These are phyloP conservation scores for Pinna nobilis DNA, from an alignment of 1,140 invertebrate species.

Conservation along the genomic window DNA sequence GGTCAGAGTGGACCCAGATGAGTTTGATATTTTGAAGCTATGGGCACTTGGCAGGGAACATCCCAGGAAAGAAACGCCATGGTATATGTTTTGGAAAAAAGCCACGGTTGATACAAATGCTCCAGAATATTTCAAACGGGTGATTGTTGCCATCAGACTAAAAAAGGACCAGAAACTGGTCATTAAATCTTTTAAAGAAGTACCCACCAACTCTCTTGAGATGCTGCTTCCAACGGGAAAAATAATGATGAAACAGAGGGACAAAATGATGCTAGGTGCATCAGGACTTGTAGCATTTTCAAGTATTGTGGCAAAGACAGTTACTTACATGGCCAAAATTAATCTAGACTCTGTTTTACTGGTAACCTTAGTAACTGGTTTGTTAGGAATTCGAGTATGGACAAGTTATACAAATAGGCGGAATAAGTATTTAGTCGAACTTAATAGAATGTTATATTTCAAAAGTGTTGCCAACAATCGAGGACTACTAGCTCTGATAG, in stretches of 20 bases:
- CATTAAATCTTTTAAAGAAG: conserved; percentile 72
- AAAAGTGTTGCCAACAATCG: conserved; percentile 73
- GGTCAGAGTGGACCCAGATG: conserved; percentile 65
- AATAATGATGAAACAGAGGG: conserved; percentile 60
- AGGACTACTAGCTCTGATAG: conserved; percentile 66
- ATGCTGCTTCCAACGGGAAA: conserved; percentile 71
- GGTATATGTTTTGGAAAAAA: conserved; percentile 46
- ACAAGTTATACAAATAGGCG: conserved; percentile 60
- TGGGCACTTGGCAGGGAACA: conserved; percentile 70
- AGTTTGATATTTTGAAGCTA: conserved; percentile 70
- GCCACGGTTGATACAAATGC: conserved; percentile 24
- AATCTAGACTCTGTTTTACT: conserved; percentile 5
- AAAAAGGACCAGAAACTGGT: conserved; percentile 70
- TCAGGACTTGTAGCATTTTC: conserved; percentile 51
- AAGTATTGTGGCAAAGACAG: conserved; percentile 60
- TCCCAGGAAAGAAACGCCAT: conserved; percentile 41
- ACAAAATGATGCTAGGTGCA: conserved; percentile 57
- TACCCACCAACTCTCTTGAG: conserved; percentile 67
- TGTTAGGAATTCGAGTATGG: neutral
- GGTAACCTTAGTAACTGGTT: neutral
- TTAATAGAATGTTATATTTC: conserved; percentile 67
- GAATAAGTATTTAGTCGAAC: conserved; percentile 65
- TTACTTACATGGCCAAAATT: conserved; percentile 54
- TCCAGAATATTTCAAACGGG: conserved; percentile 69
- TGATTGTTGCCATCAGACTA: conserved; percentile 67